A percentile compares a stretch with the other conserved stretches of the same genome.
These are phyloP conservation scores for Poecilia latipinna DNA, from an alignment of 2,113 vertebrate species.

Conservation along the genomic window DNA sequence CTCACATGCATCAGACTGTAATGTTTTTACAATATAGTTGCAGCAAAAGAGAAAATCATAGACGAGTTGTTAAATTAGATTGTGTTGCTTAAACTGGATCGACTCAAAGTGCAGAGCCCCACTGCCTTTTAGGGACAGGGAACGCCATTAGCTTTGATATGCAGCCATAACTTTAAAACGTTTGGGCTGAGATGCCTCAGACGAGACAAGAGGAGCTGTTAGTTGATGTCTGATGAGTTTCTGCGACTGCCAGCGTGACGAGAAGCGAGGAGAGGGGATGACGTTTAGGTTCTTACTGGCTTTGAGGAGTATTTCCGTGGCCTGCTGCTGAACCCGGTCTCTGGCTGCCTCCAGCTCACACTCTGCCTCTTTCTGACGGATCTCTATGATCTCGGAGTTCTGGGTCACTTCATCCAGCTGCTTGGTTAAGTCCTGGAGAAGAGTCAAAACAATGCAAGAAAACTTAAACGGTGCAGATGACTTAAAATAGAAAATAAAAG, in stretches of 20 bases:
- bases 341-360: constrained; percentile 93
- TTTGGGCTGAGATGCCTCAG: neutral
- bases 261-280: neutral
- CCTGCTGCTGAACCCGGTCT: constrained; percentile 94
- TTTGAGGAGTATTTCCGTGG: constrained; percentile 96
- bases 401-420: constrained; percentile 96
- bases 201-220: constrained; percentile 16
- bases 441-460: constrained; percentile 5
- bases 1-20: constrained; percentile 17
- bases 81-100: constrained; percentile 7
- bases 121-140: constrained; percentile 4
- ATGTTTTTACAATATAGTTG: constrained; percentile 20
- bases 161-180: constrained; percentile 30
- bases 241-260: neutral
- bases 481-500: neutral
- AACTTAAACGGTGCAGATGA: neutral
- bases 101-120: constrained; percentile 15
- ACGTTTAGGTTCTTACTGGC: constrained; percentile 87
- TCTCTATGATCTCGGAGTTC: constrained; percentile 91
- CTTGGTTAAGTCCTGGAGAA: constrained; percentile 89
- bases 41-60: constrained; percentile 11
- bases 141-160: constrained; percentile 6
- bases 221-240: constrained; percentile 5
- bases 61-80: constrained; percentile 23
- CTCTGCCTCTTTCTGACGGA: constrained; percentile 95